phyloP scores from a whole-genome alignment of 2,888 invertebrate genomes.

The Brachylomia viminalis region DNA sequence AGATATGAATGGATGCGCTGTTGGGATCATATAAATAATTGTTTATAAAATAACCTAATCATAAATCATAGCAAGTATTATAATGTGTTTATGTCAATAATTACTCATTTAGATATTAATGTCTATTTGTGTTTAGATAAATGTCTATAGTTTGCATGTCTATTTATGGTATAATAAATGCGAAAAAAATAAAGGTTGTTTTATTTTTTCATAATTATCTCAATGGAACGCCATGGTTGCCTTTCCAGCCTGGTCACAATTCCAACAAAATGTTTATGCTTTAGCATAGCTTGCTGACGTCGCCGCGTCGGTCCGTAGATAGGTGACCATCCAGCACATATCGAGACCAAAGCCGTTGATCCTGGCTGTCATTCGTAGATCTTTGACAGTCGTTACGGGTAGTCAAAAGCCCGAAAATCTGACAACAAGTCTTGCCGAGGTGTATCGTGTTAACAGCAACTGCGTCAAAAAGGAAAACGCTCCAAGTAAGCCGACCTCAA shows the following conservation, averaged over 20 bases:
- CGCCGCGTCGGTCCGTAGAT: no score
- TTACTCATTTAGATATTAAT: not conserved
- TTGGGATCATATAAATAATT: not conserved
- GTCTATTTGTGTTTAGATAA: not conserved
- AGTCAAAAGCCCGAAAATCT: not conserved
- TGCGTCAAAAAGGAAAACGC: not conserved
- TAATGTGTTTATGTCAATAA: conserved; percentile 13
- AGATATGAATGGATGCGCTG: not conserved
- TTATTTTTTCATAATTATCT: not conserved
- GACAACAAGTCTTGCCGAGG: not conserved
- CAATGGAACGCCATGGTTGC: no score
- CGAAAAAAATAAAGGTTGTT: not conserved
- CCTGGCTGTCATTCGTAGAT: not conserved
- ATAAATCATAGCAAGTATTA: not conserved
- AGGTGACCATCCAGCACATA: no score
- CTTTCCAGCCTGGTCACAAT: no score
- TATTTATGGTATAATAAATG: conserved; percentile 9
- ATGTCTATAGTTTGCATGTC: not conserved
- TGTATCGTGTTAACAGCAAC: no score
- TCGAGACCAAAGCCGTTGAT: no score
- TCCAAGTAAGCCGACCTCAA: no score
- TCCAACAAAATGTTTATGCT: no score
- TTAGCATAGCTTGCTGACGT: no score
- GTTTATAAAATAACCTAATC: not conserved
- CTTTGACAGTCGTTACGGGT: not conserved